phyloP scores from a whole-genome alignment of 2,888 invertebrate species.

The Acanthosepion pharaonis region DNA sequence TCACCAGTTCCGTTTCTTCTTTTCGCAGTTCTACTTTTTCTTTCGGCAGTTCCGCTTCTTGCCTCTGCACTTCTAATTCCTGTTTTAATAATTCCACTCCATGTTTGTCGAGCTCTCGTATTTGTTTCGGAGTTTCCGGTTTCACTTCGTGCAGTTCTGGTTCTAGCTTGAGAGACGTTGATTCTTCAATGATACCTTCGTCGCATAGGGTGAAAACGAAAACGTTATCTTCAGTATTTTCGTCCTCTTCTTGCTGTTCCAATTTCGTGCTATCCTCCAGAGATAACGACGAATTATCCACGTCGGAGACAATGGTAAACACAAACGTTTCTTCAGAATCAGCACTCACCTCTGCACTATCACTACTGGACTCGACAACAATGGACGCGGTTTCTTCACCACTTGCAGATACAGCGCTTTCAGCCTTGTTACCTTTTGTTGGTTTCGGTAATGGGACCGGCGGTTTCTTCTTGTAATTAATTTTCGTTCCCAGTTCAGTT shows the following conservation, averaged over 20 bases:
- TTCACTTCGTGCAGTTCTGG: neutral
- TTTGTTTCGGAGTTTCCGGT: too few relatives aligned
- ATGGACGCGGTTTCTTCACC: neutral
- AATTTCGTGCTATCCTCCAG: neutral
- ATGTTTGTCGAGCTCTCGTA: neutral
- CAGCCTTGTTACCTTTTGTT: too few relatives aligned
- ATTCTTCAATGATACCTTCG: neutral
- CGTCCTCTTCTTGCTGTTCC: neutral
- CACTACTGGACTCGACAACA: neutral
- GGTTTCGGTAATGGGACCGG: slow-evolving; percentile 37
- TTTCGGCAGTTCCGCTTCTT: too few relatives aligned
- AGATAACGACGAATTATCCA: neutral
- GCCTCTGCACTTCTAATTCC: neutral
- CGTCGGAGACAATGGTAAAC: neutral
- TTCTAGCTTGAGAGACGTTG: neutral
- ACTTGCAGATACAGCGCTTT: neutral
- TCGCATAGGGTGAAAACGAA: neutral
- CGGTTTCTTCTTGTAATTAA: slow-evolving; percentile 23
- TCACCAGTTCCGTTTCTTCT: neutral
- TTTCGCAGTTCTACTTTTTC: too few relatives aligned
- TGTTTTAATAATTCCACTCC: neutral
- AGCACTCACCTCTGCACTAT: neutral
- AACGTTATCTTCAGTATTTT: neutral
- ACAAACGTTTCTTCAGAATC: slow-evolving; percentile 1
- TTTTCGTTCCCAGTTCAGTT: slow-evolving; percentile 4